A percentile compares a stretch with the other conserved stretches of the same genome.
phyloP scores from a whole-genome alignment of 2,888 invertebrate species.

The Lissonota sp. region DNA sequence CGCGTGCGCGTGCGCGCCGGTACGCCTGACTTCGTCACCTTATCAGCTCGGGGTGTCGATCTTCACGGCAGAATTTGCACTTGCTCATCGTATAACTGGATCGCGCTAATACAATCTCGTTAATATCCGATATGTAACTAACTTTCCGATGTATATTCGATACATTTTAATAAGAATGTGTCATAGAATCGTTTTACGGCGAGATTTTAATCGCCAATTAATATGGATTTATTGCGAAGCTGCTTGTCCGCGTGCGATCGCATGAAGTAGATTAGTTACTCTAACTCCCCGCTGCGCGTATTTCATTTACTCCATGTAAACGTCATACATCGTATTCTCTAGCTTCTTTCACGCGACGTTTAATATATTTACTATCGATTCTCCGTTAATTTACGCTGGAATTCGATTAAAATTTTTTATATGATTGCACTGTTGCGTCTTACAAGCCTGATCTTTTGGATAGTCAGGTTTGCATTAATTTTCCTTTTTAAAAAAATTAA shows the following conservation, averaged over 20 bases:
- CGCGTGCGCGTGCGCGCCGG: background rate
- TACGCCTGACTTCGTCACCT: constrained; percentile 53
- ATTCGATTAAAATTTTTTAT: background rate
- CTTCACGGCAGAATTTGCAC: constrained; percentile 19
- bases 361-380: background rate
- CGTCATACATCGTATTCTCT: constrained; percentile 1
- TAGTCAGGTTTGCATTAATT: no score
- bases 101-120: constrained; percentile 49
- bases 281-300: background rate
- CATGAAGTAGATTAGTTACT: constrained; percentile 30
- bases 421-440: background rate
- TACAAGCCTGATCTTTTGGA: no score
- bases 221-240: constrained; percentile 61
- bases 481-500: no score
- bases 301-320: background rate
- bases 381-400: background rate
- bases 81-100: constrained; percentile 16
- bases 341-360: background rate
- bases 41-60: constrained; percentile 50
- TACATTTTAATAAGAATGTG: constrained; percentile 61
- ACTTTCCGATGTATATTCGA: constrained; percentile 35
- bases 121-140: constrained; percentile 40
- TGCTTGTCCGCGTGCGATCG: constrained; percentile 32
- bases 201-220: constrained; percentile 64
- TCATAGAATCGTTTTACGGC: constrained; percentile 46